Percentiles rank a stretch among this genome's conserved stretches.
phyloP scores from a whole-genome alignment of 2,797 vertebrate genomes.

The Enteromius argenteus region DNA sequence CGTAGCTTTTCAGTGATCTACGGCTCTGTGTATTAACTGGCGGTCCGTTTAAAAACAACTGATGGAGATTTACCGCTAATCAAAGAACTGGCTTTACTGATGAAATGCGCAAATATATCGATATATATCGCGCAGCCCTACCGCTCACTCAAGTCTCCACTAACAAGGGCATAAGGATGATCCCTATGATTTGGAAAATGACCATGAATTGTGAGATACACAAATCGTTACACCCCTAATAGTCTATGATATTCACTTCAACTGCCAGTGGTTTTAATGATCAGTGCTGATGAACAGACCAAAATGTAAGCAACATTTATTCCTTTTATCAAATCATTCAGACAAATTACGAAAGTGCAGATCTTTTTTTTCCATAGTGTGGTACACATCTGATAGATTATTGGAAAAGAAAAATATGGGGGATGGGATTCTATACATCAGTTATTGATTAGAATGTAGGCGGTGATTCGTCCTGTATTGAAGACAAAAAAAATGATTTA shows the following conservation, averaged over 20 bases:
- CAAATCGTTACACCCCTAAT: neutral
- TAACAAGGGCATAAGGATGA: too few species aligned
- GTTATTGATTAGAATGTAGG: neutral
- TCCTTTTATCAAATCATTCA: neutral
- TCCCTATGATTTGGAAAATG: too few species aligned
- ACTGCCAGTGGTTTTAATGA: neutral
- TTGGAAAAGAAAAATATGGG: neutral
- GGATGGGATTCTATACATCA: neutral
- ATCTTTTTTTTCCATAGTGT: neutral
- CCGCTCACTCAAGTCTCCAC: too few species aligned
- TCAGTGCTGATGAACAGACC: neutral
- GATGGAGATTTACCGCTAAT: too few species aligned
- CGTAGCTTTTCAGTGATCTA: too few species aligned
- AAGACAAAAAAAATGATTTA: neutral
- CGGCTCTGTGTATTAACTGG: too few species aligned
- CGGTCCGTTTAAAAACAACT: too few species aligned
- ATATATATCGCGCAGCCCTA: too few species aligned
- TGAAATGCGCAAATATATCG: too few species aligned
- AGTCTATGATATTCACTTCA: neutral
- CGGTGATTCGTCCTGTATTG: neutral
- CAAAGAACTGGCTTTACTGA: too few species aligned
- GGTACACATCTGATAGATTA: neutral
- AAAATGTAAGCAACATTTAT: neutral
- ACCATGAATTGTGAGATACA: too few species aligned
- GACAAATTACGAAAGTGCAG: neutral